Evolutionary conservation across 2,888 invertebrate species (phyloP).

Genomic region (Ectobius pallidus): DNA sequence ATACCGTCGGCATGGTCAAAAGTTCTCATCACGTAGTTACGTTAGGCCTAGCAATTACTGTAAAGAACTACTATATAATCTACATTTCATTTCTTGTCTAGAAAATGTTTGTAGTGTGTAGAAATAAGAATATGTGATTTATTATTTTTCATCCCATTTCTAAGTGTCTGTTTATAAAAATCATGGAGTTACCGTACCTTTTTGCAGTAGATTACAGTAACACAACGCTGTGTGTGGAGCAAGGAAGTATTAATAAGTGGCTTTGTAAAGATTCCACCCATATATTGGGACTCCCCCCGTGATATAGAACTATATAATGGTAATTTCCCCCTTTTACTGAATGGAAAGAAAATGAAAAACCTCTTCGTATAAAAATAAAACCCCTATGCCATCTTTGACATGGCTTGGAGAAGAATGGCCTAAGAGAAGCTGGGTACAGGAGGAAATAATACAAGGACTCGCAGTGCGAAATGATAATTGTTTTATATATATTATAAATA

Average conservation of each 20-base stretch:
- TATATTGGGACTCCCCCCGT: conserved; percentile 22
- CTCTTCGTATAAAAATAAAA: too few species aligned
- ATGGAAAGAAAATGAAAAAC: too few species aligned
- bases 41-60: not conserved
- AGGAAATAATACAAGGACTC: not conserved
- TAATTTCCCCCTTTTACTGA: too few species aligned
- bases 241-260: not conserved
- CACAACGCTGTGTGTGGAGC: not conserved
- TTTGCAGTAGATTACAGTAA: not conserved
- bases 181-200: conserved; percentile 28
- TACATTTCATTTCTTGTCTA: too few species aligned
- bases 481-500: not conserved
- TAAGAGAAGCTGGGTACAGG: not conserved
- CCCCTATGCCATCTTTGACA: too few species aligned
- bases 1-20: conserved; percentile 3
- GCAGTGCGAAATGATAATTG: not conserved
- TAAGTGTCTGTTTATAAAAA: too few species aligned
- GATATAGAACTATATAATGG: not conserved
- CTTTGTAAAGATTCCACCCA: too few species aligned
- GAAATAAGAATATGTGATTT: too few species aligned
- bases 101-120: too few species aligned
- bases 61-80: too few species aligned
- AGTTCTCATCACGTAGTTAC: not conserved
- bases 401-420: not conserved
- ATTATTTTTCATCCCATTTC: too few species aligned